phyloP scores from a whole-genome alignment of 2,888 invertebrate genomes.

The Saturnia japonica region DNA sequence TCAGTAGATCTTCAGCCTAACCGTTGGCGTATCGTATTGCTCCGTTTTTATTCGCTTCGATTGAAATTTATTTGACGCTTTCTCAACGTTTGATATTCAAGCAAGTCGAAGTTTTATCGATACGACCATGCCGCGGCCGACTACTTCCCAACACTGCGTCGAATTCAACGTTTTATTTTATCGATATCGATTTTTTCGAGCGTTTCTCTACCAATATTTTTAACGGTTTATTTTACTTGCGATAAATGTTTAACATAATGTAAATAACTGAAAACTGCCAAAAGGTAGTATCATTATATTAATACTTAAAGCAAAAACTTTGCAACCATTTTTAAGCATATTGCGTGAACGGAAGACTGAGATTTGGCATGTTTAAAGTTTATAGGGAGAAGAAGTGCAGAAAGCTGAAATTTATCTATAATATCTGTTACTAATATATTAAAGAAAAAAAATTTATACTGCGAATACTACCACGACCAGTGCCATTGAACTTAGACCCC shows the following conservation, averaged over 20 bases:
- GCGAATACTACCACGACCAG: too few relatives aligned
- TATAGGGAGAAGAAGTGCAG: too few relatives aligned
- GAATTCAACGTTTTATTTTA: conserved; percentile 6
- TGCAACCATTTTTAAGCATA: too few relatives aligned
- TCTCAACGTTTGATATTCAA: conserved; percentile 39
- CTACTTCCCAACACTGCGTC: neutral
- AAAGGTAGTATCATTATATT: neutral
- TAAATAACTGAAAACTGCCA: neutral
- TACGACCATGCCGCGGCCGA: conserved; percentile 2
- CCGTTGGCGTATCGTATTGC: conserved; percentile 11
- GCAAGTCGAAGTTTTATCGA: conserved; percentile 36
- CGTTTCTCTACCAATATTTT: neutral
- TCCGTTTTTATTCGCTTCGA: conserved; percentile 41
- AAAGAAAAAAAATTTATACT: too few relatives aligned
- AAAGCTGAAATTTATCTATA: too few relatives aligned
- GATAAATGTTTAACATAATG: neutral
- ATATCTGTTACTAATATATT: too few relatives aligned
- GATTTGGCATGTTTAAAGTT: too few relatives aligned
- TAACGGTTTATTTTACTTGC: neutral
- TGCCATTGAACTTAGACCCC: too few relatives aligned
- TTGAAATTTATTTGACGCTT: conserved; percentile 49
- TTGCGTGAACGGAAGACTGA: too few relatives aligned
- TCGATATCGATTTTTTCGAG: conserved; percentile 1
- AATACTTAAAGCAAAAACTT: too few relatives aligned
- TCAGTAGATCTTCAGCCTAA: neutral